These are phyloP conservation scores for Apis mellifera DNA, from an alignment of 1,140 invertebrate species.

Conservation along the genomic window DNA sequence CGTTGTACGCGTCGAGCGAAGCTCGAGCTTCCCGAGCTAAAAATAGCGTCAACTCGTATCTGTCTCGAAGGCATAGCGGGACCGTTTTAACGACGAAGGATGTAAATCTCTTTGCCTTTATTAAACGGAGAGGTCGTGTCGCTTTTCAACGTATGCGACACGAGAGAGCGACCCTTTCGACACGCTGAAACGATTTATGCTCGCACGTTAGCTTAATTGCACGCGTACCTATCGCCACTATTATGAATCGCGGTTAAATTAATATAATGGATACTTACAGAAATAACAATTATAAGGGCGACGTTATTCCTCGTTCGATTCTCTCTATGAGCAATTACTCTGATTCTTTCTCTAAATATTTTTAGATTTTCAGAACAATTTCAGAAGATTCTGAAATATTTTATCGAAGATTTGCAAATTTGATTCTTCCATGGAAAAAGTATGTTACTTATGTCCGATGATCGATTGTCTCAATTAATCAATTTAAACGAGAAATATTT, in stretches of 20 bases:
- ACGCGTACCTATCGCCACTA: neutral
- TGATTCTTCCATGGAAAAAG: too few relatives aligned
- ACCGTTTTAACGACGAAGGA: neutral
- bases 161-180: neutral
- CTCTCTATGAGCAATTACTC: too few relatives aligned
- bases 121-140: neutral
- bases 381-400: too few relatives aligned
- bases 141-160: neutral
- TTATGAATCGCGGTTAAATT: slow-evolving; percentile 5
- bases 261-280: neutral
- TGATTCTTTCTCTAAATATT: too few relatives aligned
- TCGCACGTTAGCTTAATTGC: slow-evolving; percentile 27
- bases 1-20: too few relatives aligned
- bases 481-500: too few relatives aligned
- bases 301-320: neutral
- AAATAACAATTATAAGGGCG: neutral
- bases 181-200: slow-evolving; percentile 15
- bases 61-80: neutral
- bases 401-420: too few relatives aligned
- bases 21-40: neutral
- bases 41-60: neutral
- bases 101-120: slow-evolving; percentile 24
- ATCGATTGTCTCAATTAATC: too few relatives aligned
- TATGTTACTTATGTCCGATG: too few relatives aligned
- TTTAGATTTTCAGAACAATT: too few relatives aligned